Percentiles rank a stretch among this genome's conserved stretches.
Conservation (phyloP, 2,888 invertebrate species). For the Esperia sulphurella region DNA sequence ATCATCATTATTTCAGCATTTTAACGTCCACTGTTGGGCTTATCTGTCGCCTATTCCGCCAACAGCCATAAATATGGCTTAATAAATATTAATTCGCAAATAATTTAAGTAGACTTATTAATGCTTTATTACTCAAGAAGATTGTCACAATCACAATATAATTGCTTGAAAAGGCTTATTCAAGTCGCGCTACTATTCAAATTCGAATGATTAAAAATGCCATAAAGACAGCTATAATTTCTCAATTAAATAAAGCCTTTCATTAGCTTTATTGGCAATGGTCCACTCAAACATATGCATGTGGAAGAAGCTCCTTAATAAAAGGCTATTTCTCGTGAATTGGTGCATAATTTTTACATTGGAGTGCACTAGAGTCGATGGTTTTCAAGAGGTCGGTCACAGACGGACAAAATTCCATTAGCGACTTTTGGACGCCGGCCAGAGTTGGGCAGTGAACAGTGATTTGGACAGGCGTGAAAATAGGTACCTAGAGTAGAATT, state of each 20-base stretch:
- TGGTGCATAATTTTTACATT: constrained; percentile 59
- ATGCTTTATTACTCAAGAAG: no score
- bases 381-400: constrained; percentile 57
- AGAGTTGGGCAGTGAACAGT: constrained; percentile 33
- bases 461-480: constrained; percentile 28
- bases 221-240: not conserved
- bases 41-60: no score
- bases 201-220: not conserved
- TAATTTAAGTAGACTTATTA: no score
- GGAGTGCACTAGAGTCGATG: constrained; percentile 42
- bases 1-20: no score
- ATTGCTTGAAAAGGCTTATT: no score
- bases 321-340: constrained; percentile 44
- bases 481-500: constrained; percentile 19
- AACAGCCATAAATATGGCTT: no score
- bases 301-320: constrained; percentile 30
- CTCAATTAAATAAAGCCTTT: constrained; percentile 11
- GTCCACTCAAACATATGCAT: constrained; percentile 9
- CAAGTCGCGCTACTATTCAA: no score
- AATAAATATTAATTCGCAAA: no score
- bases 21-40: no score
- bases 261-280: constrained; percentile 13
- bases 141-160: no score
- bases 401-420: constrained; percentile 67
- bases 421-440: constrained; percentile 65